Conservation (phyloP, 2,888 invertebrate species). For the Eristalis pertinax region DNA sequence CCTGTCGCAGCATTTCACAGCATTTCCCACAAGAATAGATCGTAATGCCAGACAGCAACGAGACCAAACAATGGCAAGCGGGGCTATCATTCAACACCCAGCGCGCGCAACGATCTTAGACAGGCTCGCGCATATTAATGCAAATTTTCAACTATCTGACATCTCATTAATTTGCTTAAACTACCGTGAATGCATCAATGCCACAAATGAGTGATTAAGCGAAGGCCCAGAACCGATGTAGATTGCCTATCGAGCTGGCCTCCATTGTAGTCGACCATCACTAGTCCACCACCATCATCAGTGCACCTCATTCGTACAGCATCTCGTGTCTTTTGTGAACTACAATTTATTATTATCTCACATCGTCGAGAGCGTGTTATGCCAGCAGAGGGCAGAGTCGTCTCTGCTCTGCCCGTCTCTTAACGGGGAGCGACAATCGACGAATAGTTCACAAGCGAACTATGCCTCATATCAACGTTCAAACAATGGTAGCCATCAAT, state of each 20-base stretch:
- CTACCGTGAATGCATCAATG: conserved; percentile 69
- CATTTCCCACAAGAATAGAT: background rate
- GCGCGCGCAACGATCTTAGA: background rate
- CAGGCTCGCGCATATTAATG: conserved; percentile 46
- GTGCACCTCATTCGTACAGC: background rate
- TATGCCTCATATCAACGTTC: conserved; percentile 59
- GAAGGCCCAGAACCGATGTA: conserved; percentile 62
- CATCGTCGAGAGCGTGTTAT: conserved; percentile 49
- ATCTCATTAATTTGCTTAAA: conserved; percentile 72
- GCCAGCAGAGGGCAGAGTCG: background rate
- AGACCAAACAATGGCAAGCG: background rate
- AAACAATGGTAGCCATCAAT: conserved; percentile 70
- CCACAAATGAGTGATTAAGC: conserved; percentile 71
- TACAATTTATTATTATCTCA: conserved; percentile 70
- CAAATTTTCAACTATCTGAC: conserved; percentile 68
- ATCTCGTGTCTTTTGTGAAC: conserved; percentile 64
- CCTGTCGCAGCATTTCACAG: background rate
- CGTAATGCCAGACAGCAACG: background rate
- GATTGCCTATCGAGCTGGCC: conserved; percentile 65
- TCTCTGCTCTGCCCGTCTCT: background rate
- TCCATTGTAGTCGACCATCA: conserved; percentile 56
- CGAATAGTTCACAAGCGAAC: conserved; percentile 63
- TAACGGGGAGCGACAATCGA: conserved; percentile 43
- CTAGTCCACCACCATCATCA: background rate
- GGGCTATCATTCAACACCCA: background rate